These are phyloP conservation scores for Caenorhabditis latens DNA, from an alignment of 1,140 invertebrate genomes.

Conservation along the genomic window DNA sequence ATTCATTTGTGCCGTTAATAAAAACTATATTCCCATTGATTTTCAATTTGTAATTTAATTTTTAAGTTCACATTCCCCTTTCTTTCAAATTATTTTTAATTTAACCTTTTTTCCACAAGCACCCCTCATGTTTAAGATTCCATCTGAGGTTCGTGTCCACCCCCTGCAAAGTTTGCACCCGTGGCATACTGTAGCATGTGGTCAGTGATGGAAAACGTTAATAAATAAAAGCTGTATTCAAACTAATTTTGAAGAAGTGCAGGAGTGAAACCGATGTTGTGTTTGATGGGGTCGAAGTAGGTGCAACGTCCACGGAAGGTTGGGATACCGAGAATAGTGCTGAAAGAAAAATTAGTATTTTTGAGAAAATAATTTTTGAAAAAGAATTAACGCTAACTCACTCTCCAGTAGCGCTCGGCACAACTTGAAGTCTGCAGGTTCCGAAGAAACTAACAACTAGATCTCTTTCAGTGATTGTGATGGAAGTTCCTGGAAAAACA, in stretches of 20 bases:
- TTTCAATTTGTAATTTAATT: too few relatives aligned
- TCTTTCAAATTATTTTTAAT: too few relatives aligned
- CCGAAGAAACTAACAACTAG: conserved; percentile 12
- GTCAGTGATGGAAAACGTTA: too few relatives aligned
- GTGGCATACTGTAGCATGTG: too few relatives aligned
- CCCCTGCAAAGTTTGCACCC: too few relatives aligned
- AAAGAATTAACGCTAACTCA: not conserved
- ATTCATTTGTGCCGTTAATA: too few relatives aligned
- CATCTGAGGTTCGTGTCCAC: too few relatives aligned
- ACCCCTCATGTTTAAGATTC: too few relatives aligned
- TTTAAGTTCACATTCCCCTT: too few relatives aligned
- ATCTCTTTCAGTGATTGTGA: conserved; percentile 6
- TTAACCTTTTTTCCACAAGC: too few relatives aligned
- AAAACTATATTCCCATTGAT: too few relatives aligned
- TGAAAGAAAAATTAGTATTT: not conserved
- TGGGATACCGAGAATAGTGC: conserved; percentile 27
- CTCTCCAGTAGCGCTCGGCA: not conserved
- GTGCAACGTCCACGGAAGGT: conserved; percentile 45
- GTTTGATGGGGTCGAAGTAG: conserved; percentile 18
- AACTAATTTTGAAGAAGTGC: conserved; percentile 45
- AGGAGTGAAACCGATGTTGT: conserved; percentile 22
- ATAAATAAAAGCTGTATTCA: too few relatives aligned
- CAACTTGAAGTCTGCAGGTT: conserved; percentile 33
- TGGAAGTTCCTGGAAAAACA: not conserved
- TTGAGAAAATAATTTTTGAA: not conserved